phyloP scores from a whole-genome alignment of 2,888 invertebrate species.

The Erebia ligea region DNA sequence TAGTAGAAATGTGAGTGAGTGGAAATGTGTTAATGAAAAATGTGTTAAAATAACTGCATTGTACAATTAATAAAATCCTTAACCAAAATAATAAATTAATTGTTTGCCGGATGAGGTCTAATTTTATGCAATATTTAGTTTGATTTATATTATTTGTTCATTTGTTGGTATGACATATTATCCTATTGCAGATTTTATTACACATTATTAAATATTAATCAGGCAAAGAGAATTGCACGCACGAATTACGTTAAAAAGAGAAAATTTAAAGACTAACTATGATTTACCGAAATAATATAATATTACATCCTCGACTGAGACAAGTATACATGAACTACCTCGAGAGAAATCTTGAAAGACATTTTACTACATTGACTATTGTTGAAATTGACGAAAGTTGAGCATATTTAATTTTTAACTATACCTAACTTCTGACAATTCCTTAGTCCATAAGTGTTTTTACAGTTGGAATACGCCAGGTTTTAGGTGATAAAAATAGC shows the following conservation, averaged over 20 bases:
- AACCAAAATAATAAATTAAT: constrained; percentile 8
- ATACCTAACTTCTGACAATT: background rate
- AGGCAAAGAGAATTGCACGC: background rate
- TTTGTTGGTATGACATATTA: background rate
- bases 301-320: constrained; percentile 1
- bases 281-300: background rate
- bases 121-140: constrained; percentile 1
- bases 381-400: background rate
- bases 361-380: no score
- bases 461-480: constrained; percentile 5
- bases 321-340: background rate
- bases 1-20: constrained; percentile 5
- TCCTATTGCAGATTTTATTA: constrained; percentile 2
- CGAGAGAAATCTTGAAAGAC: background rate
- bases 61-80: constrained; percentile 13
- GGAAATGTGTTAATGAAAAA: background rate
- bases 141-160: background rate
- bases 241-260: background rate
- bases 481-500: background rate
- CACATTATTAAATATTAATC: background rate
- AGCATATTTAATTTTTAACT: background rate
- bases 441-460: constrained; percentile 2
- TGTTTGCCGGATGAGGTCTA: constrained; percentile 1
- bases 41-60: constrained; percentile 1
- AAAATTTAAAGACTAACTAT: background rate